Conservation (phyloP, 2,113 vertebrate species). For the Sorex fumeus region DNA sequence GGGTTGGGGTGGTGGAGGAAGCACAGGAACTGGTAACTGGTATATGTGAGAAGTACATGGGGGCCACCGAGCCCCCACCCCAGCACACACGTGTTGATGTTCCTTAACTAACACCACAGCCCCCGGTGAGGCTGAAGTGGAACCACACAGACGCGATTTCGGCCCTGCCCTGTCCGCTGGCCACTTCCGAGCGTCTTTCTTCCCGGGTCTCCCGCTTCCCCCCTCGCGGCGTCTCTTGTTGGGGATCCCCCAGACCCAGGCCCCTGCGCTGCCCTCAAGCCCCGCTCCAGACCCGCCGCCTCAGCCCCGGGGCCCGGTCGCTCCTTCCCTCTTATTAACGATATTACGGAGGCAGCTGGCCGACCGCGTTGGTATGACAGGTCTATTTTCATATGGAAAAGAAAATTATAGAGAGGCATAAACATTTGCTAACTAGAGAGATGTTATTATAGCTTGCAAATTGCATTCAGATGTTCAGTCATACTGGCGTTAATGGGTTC, state of each 20-base stretch:
- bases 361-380: constrained; percentile 76
- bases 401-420: constrained; percentile 84
- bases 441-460: constrained; percentile 85
- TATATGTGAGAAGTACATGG: too few relatives aligned
- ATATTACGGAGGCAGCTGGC: constrained; percentile 78
- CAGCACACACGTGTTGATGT: too few relatives aligned
- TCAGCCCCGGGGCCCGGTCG: neutral
- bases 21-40: too few relatives aligned
- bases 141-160: too few relatives aligned
- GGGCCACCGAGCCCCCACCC: too few relatives aligned
- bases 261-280: neutral
- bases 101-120: too few relatives aligned
- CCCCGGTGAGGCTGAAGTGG: too few relatives aligned
- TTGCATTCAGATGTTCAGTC: constrained; percentile 84
- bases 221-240: neutral
- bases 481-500: constrained; percentile 81
- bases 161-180: too few relatives aligned
- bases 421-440: constrained; percentile 85
- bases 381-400: constrained; percentile 86
- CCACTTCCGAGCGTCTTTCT: neutral
- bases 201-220: neutral
- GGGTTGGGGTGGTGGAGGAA: too few relatives aligned
- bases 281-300: neutral
- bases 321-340: constrained; percentile 67
- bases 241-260: too few relatives aligned